These are phyloP conservation scores for Emydocephalus ijimae DNA, from an alignment of 2,113 vertebrate genomes.

Conservation along the genomic window DNA sequence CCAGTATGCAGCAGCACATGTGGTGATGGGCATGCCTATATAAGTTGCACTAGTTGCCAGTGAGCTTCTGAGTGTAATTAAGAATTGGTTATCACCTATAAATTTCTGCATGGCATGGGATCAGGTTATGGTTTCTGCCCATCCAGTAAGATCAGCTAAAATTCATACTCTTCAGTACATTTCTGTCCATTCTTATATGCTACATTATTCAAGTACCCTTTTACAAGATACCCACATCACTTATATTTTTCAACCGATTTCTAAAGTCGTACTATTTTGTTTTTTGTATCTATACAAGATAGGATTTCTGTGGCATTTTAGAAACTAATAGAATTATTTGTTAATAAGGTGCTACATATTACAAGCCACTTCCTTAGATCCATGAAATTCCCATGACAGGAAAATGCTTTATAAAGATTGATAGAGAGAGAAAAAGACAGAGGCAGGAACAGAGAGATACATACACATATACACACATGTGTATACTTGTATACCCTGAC, in stretches of 20 bases:
- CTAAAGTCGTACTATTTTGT: background rate
- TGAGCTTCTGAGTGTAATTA: no score
- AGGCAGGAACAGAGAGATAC: no score
- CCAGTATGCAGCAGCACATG: no score
- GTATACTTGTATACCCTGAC: background rate
- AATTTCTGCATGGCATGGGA: no score
- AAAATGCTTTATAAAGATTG: background rate
- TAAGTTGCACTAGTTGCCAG: no score
- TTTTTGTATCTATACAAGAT: background rate
- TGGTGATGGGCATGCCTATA: no score
- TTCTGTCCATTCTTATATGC: background rate
- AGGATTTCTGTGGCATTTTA: background rate
- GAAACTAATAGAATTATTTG: background rate
- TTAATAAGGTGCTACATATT: background rate
- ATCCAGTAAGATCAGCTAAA: no score
- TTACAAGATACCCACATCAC: background rate
- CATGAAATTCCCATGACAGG: background rate
- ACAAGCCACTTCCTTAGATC: background rate
- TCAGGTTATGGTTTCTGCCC: no score
- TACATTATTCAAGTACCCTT: background rate
- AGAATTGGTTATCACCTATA: no score
- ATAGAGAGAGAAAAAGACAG: no score
- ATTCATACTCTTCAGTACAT: no score
- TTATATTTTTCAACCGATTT: background rate
- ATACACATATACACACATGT: background rate